Evolutionary conservation across 1,140 invertebrate species (phyloP).

Genomic region (Eriocheir sinensis): DNA sequence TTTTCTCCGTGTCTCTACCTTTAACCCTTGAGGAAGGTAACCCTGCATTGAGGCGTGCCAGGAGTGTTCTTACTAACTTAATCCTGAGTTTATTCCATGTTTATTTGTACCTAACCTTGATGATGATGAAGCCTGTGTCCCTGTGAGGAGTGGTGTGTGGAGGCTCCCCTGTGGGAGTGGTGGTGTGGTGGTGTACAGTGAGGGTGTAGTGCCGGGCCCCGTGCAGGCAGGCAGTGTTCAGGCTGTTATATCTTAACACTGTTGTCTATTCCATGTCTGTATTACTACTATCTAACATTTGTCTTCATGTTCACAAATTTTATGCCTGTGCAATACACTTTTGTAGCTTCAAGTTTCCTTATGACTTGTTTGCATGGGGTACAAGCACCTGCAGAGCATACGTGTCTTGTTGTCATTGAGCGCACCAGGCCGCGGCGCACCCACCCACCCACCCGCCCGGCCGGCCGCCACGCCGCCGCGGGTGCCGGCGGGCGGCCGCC

Average conservation of each 20-base stretch:
- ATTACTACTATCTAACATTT: conserved; percentile 71
- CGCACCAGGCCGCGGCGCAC: conserved; percentile 58
- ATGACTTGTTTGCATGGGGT: conserved; percentile 75
- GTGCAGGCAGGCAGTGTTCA: too few relatives aligned
- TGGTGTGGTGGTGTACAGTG: background rate
- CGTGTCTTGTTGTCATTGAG: conserved; percentile 64
- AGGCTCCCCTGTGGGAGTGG: background rate
- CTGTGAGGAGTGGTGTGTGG: background rate
- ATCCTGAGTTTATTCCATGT: background rate
- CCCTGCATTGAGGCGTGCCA: too few relatives aligned
- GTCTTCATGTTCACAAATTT: conserved; percentile 72
- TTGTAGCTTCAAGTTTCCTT: conserved; percentile 70
- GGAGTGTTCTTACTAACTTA: background rate
- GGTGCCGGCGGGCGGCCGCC: too few relatives aligned
- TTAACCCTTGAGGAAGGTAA: too few relatives aligned
- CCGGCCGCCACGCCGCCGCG: conserved; percentile 61
- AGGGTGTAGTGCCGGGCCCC: background rate
- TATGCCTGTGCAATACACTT: conserved; percentile 75
- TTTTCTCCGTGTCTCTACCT: too few relatives aligned
- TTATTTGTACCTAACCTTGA: background rate
- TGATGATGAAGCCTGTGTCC: background rate
- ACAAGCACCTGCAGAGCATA: conserved; percentile 73
- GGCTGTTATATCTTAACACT: conserved; percentile 60
- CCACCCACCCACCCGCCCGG: conserved; percentile 57
- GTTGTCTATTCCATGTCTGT: conserved; percentile 60